Evolutionary conservation across 2,113 vertebrate genomes (phyloP).

Genomic region (Pseudopodoces humilis): DNA sequence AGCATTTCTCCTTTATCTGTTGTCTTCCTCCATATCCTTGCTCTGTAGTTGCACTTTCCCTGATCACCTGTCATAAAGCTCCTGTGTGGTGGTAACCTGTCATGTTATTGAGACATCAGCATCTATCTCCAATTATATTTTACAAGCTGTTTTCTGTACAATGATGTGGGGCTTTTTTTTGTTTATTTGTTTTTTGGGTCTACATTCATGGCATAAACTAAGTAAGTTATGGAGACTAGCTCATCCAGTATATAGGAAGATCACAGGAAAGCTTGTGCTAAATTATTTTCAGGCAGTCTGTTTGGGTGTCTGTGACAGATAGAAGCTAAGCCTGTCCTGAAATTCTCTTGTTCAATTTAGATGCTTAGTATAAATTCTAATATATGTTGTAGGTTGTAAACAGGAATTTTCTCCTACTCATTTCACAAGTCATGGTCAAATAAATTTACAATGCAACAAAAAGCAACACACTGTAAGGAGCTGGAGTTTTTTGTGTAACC

Average conservation of each 20-base stretch:
- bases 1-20: not conserved
- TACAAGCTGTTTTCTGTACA: not conserved
- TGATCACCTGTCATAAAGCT: not conserved
- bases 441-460: not conserved
- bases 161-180: not conserved
- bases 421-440: conserved; percentile 43
- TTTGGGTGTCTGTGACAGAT: conserved; percentile 33
- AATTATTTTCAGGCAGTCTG: conserved; percentile 38
- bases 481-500: not conserved
- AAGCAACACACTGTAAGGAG: not conserved
- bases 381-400: not conserved
- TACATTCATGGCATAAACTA: not conserved
- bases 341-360: conserved; percentile 24
- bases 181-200: not conserved
- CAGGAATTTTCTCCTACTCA: conserved; percentile 42
- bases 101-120: not conserved
- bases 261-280: not conserved
- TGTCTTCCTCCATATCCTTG: not conserved
- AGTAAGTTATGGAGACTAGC: not conserved
- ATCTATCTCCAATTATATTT: not conserved
- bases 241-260: not conserved
- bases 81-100: not conserved
- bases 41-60: not conserved
- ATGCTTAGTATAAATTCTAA: conserved; percentile 34
- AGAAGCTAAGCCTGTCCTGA: not conserved